A percentile compares a stretch with the other conserved stretches of the same genome.
phyloP scores from a whole-genome alignment of 53 echinoderm and acorn worm species.

The Patiria pectinifera region DNA sequence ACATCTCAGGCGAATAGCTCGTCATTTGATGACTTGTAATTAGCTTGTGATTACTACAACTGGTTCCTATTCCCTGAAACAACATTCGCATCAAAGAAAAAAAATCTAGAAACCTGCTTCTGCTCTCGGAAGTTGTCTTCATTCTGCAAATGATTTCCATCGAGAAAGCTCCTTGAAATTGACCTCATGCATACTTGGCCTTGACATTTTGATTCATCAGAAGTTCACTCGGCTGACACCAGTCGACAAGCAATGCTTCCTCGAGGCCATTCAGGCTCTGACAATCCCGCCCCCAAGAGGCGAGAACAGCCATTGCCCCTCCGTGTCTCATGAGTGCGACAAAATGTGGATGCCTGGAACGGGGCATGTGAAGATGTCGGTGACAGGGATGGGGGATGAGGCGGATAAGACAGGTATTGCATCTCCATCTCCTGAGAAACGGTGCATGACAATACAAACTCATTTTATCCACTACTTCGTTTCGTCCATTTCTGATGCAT shows the following conservation, averaged over 20 bases:
- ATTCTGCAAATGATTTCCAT: not conserved
- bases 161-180: not conserved
- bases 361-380: not conserved
- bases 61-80: not conserved
- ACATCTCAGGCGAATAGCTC: too few species aligned
- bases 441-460: too few species aligned
- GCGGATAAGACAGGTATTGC: not conserved
- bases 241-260: conserved; percentile 30
- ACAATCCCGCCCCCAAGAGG: not conserved
- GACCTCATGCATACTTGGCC: not conserved
- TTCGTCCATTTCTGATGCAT: too few species aligned
- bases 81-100: too few species aligned
- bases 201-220: not conserved
- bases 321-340: not conserved
- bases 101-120: too few species aligned
- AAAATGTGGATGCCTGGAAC: not conserved
- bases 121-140: not conserved
- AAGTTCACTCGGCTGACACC: not conserved
- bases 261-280: conserved; percentile 4
- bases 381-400: not conserved
- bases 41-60: not conserved
- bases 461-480: too few species aligned
- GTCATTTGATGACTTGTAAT: too few species aligned
- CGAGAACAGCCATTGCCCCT: not conserved
- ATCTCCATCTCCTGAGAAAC: not conserved